Evolutionary conservation across 2,888 invertebrate species (phyloP).

Genomic region (Amphiduros pacificus): DNA sequence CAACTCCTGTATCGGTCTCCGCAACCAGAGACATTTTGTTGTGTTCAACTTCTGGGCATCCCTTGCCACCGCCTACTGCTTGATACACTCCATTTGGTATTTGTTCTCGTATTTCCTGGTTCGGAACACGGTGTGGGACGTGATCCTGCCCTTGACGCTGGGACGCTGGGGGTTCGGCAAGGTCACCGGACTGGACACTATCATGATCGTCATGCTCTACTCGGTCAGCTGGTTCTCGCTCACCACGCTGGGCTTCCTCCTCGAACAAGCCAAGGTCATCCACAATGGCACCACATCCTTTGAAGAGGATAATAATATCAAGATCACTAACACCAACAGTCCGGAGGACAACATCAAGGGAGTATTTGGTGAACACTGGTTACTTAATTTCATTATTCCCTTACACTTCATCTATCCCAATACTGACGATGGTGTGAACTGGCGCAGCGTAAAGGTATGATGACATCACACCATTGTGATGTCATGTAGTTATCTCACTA

Average conservation of each 20-base stretch:
- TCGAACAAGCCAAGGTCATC: constrained; percentile 32
- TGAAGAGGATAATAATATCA: constrained; percentile 41
- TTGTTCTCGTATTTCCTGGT: constrained; percentile 9
- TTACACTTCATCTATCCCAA: constrained; percentile 38
- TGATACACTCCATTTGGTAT: constrained; percentile 28
- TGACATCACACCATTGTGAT: too few species aligned
- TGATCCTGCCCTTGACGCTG: constrained; percentile 38
- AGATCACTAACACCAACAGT: constrained; percentile 34
- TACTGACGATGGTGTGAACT: constrained; percentile 42
- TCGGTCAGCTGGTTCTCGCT: constrained; percentile 39
- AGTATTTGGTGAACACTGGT: constrained; percentile 46
- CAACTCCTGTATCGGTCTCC: constrained; percentile 48
- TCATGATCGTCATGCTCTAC: constrained; percentile 36
- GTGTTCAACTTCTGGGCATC: constrained; percentile 46
- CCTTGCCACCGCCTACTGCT: constrained; percentile 36
- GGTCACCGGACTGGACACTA: constrained; percentile 19
- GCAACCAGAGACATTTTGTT: constrained; percentile 51
- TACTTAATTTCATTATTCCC: constrained; percentile 44
- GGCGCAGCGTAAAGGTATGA: constrained; percentile 32
- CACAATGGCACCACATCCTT: constrained; percentile 43
- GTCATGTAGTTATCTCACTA: too few species aligned
- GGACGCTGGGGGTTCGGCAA: constrained; percentile 37
- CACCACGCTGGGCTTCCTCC: constrained; percentile 36
- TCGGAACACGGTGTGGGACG: constrained; percentile 34
- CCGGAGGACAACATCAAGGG: constrained; percentile 34